These are phyloP conservation scores for Ceratosolen solmsi DNA, from an alignment of 1,140 invertebrate species.

Conservation along the genomic window DNA sequence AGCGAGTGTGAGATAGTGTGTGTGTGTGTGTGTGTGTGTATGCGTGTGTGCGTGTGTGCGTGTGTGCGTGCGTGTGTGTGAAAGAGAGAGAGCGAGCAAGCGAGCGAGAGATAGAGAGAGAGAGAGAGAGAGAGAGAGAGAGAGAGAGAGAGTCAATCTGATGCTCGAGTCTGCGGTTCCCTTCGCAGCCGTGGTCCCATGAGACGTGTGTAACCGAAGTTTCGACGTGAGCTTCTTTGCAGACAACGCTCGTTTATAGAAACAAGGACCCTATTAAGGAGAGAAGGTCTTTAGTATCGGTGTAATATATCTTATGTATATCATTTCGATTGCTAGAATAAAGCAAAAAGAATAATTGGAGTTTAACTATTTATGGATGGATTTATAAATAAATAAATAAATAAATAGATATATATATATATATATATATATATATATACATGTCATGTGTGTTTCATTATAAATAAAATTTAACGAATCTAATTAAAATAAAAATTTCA, in stretches of 20 bases:
- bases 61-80: no score
- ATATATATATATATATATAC: no score
- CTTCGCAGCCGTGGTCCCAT: not conserved
- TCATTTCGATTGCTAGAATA: not conserved
- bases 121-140: not conserved
- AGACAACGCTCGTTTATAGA: slow-evolving; percentile 7
- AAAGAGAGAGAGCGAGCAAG: not conserved
- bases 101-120: not conserved
- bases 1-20: not conserved
- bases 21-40: not conserved
- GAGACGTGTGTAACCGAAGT: slow-evolving; percentile 21
- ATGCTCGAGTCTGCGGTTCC: slow-evolving; percentile 3
- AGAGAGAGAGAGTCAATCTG: slow-evolving; percentile 2
- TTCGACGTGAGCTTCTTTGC: not conserved
- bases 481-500: no score
- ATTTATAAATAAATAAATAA: not conserved
- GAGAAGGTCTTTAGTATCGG: slow-evolving; percentile 8
- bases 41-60: no score
- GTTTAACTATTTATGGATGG: not conserved
- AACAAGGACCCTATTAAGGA: slow-evolving; percentile 37
- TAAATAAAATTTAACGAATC: no score
- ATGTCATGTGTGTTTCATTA: no score
- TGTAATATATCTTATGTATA: slow-evolving; percentile 21
- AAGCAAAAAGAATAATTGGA: not conserved
- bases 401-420: not conserved